Base-by-base conservation (phyloP, 1,140 invertebrate genomes). In the Stegodyphus dumicola region DNA sequence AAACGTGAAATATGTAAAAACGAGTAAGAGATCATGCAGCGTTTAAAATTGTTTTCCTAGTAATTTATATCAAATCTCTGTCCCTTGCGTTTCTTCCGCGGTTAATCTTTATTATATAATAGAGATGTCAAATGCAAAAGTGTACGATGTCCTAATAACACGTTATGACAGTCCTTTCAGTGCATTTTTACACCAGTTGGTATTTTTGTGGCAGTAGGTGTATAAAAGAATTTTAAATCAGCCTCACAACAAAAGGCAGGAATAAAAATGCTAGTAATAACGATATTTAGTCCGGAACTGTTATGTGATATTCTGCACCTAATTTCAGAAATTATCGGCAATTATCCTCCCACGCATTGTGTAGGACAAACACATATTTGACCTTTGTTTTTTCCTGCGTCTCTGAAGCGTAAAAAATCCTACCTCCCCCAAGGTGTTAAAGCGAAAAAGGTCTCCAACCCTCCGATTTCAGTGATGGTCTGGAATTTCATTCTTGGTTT, bases 311-410 rank as follows among this genome's bases (percentile, higher is more conserved):
- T 78, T 54, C 18, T 69, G 33, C 77, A 78, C 51, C 77, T 69
- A 69, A 69, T 60, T 78, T 69, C 51, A 15, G 2, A 78, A 69
- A 78, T 78, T 78, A 78, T 78, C 64, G 48, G 10, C 65, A 69
- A 78, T 78, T 69, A 78, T 67, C 33, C 64, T 18, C 77, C 77
- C 65, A 78, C 77, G 49, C n/a, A 6, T 5, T 49, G 18, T 33
- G 33, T 33, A 33, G 33, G 33, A 33, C 33, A 33, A 3, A 33
- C 33, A 33, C 33, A 33, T 33, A 33, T 1, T 33, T 33, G 33
- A 33, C 33, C 33, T 33, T 33, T 15, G 15, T 11, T 60, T 15
- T 60, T 60, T 15, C 9, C 2, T 15, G 1, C 56, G 15, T 15
- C 56, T 60, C 56, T 15, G 56, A 15, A 60, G 56, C 9, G 56